Percentiles rank a stretch among this genome's conserved stretches.
These are phyloP conservation scores for Alouatta palliata DNA, from an alignment of 2,113 vertebrate genomes.

Conservation along the genomic window DNA sequence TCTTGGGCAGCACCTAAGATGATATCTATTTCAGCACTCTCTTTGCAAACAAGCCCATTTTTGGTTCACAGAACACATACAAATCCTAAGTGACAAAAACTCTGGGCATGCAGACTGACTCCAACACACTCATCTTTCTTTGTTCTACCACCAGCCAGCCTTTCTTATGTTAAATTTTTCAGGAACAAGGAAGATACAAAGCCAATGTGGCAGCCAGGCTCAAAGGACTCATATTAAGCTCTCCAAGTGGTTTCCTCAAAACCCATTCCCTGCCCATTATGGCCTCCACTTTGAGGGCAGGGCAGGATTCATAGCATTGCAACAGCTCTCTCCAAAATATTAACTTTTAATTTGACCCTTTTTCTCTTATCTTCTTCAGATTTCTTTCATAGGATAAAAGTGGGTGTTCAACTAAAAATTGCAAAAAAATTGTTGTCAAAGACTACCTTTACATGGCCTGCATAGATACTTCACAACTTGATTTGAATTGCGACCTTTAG, in stretches of 20 bases:
- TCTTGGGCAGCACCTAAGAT: not conserved
- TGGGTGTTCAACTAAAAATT: not conserved
- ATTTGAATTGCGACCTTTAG: not conserved
- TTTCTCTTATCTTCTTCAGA: not conserved
- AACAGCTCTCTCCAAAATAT: not conserved
- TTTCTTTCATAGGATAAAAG: not conserved
- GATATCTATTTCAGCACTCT: not conserved
- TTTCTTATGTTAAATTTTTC: not conserved
- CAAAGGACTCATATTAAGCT: not conserved
- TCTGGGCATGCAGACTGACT: not conserved
- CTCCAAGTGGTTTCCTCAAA: not conserved
- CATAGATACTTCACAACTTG: not conserved
- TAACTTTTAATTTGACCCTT: not conserved
- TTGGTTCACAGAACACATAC: not conserved
- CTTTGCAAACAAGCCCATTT: slow-evolving; percentile 8
- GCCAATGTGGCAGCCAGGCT: not conserved
- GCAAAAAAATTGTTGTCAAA: not conserved
- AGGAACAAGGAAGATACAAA: not conserved
- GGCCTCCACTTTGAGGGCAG: not conserved
- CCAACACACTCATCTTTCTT: not conserved
- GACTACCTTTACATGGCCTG: not conserved
- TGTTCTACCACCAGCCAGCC: not conserved
- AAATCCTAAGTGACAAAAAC: not conserved
- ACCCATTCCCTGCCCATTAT: fast-evolving
- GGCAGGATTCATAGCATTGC: not conserved